A percentile compares a stretch with the other conserved stretches of the same genome.
Conservation (phyloP, 2,113 vertebrate genomes). For the Puntigrus tetrazona region DNA sequence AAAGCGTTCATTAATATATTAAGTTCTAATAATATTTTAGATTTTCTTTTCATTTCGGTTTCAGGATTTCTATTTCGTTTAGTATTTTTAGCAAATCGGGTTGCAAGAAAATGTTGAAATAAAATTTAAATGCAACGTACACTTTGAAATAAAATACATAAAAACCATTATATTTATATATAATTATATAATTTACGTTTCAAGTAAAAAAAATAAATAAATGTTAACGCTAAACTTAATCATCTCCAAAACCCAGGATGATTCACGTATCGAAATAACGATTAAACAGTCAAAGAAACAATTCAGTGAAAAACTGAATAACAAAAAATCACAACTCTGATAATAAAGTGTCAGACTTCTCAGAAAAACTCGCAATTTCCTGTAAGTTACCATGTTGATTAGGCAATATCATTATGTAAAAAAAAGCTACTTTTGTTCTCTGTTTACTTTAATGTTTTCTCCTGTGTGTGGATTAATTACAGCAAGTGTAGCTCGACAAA, state of each 20-base stretch:
- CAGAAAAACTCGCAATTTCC: not conserved
- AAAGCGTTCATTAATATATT: too few species aligned
- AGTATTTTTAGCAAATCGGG: not conserved
- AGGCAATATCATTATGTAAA: not conserved
- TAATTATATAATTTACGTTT: too few species aligned
- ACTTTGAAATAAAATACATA: too few species aligned
- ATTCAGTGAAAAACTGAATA: too few species aligned
- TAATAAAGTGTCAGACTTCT: not conserved
- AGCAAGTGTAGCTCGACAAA: not conserved
- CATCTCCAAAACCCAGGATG: not conserved
- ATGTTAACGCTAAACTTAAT: not conserved
- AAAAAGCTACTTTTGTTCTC: not conserved
- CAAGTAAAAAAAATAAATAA: too few species aligned
- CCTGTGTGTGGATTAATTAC: constrained; percentile 5
- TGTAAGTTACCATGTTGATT: not conserved
- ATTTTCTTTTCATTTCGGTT: not conserved
- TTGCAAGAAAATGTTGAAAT: too few species aligned
- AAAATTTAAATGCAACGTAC: too few species aligned
- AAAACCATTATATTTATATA: too few species aligned
- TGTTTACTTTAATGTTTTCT: not conserved
- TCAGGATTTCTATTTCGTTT: not conserved
- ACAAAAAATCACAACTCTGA: not conserved
- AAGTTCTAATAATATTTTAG: not conserved
- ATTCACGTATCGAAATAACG: not conserved
- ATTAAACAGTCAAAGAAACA: not conserved